Conservation (phyloP, 2,113 vertebrate species). For the Aythya baeri region DNA sequence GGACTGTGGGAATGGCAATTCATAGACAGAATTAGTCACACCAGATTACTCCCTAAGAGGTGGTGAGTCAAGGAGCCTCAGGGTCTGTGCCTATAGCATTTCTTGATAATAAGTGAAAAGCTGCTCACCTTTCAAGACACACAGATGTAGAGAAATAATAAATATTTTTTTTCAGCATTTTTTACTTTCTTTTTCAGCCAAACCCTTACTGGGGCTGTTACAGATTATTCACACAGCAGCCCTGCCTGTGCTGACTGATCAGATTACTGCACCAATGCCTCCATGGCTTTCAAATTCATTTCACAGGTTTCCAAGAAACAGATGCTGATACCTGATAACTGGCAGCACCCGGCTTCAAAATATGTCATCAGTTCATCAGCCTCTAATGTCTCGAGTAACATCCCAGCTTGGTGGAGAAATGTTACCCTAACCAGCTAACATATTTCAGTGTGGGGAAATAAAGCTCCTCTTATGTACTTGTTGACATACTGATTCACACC, state of each 20-base stretch:
- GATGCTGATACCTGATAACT: conserved; percentile 64
- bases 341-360: conserved; percentile 50
- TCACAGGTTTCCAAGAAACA: conserved; percentile 54
- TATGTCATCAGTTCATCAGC: conserved; percentile 18
- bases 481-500: conserved; percentile 23
- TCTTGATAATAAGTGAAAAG: background rate
- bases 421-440: conserved; percentile 39
- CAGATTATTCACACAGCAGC: background rate
- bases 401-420: background rate
- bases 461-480: background rate
- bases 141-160: background rate
- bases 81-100: background rate
- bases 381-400: conserved; percentile 37
- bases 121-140: background rate
- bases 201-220: background rate
- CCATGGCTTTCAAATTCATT: conserved; percentile 33
- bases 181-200: background rate
- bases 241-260: background rate
- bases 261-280: conserved; percentile 6
- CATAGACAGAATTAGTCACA: background rate
- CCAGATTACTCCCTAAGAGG: background rate
- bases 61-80: background rate
- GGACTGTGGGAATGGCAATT: background rate
- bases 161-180: background rate
- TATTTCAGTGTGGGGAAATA: conserved; percentile 23